Conservation (phyloP, 2,888 invertebrate genomes). For the Pheosia gnoma region DNA sequence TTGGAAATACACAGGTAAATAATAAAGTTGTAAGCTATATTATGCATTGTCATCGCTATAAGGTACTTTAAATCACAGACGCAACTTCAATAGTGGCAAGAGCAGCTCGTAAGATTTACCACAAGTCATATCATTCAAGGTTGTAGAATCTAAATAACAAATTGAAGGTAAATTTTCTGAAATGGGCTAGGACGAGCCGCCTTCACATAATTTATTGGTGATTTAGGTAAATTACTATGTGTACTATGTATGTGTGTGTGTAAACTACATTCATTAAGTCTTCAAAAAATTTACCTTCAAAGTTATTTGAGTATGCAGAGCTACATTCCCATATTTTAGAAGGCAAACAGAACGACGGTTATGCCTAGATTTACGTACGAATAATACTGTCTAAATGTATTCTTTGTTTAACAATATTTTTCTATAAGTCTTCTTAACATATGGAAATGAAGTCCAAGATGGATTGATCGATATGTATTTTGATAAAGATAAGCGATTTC, state of each 20-base stretch:
- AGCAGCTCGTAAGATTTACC: slow-evolving; percentile 32
- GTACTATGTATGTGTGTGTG: too few relatives aligned
- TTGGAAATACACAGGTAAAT: slow-evolving; percentile 33
- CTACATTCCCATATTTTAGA: slow-evolving; percentile 17
- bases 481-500: slow-evolving; percentile 5
- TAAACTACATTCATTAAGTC: slow-evolving; percentile 12
- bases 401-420: slow-evolving; percentile 1
- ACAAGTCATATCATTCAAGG: slow-evolving; percentile 16
- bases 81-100: slow-evolving; percentile 67
- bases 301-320: slow-evolving; percentile 37
- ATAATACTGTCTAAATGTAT: slow-evolving; percentile 1
- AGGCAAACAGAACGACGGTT: not conserved
- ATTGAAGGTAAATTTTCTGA: slow-evolving; percentile 54
- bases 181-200: slow-evolving; percentile 20
- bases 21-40: slow-evolving; percentile 35
- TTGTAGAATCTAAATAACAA: slow-evolving; percentile 28
- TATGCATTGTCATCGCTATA: slow-evolving; percentile 54
- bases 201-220: slow-evolving; percentile 11
- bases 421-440: not conserved
- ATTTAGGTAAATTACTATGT: slow-evolving; percentile 7
- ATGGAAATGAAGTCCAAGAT: slow-evolving; percentile 3
- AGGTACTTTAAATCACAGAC: slow-evolving; percentile 71
- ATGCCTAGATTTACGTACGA: not conserved
- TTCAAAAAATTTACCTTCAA: slow-evolving; percentile 53
- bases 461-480: slow-evolving; percentile 1